Evolutionary conservation across 2,113 vertebrate species (phyloP), one percentile per base, ranked within the genome.

Genomic region (Nicator chloris): DNA sequence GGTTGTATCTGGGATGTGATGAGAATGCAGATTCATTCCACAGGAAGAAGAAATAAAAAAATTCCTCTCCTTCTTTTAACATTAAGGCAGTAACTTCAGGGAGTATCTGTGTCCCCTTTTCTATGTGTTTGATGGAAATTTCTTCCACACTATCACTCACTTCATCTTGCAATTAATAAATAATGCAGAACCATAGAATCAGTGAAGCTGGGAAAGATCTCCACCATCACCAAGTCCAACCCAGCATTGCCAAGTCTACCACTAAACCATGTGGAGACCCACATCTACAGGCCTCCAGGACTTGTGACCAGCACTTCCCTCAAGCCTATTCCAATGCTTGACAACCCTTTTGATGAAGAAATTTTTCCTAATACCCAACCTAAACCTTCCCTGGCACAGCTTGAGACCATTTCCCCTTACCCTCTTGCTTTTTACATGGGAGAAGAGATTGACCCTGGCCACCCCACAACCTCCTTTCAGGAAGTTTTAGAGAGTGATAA

Each of bases 171-270:
- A 73, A 21, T 47, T 78, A 70, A 50, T 73, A 63, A 77, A 77
- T 39, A 40, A 27, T 54, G 33, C 4, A 42, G 59, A 69, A 28
- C 11, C 22, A 28, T 2, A 28, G 56, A 50, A 28, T 20, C 7
- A n/a, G 19, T 30, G 49, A 53, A 24, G 7, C 2, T 68, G 47
- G 31, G 9, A 33, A 56, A 37, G 15, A 4, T 61, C 21, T 63
- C n/a, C 16, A 2, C 0, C 0, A 14, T 49, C 54, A 47, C 49
- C 21, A 42, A 61, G 10, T 47, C 17, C n/a, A 40, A 11, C 4
- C 45, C 87, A 76, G 54, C 39, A 10, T 4, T 54, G n/a, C 49
- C 63, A 28, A 76, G 13, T 6, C 26, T 40, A 63, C 22, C 63
- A n/a, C 35, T 7, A 33, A 49, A 77, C 31, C 35, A 17, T 1